A percentile compares a stretch with the other conserved stretches of the same genome.
These are phyloP conservation scores for Meriones unguiculatus DNA, from an alignment of 2,113 vertebrate genomes.

Conservation along the genomic window DNA sequence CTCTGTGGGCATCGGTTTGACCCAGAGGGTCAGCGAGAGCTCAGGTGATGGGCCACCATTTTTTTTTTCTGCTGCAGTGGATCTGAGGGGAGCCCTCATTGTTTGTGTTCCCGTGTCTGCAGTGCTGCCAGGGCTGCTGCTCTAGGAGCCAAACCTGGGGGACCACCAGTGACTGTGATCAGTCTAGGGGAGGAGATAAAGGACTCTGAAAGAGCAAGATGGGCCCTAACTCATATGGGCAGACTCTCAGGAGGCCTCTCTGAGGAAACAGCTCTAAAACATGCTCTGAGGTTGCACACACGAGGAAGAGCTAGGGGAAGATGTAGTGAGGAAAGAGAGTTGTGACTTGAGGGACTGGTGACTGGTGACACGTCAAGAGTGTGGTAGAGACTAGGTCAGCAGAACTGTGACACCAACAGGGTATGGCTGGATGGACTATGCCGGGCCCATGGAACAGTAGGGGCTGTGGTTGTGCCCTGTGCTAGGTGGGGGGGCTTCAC, in stretches of 20 bases:
- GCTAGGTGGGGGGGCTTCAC: background rate
- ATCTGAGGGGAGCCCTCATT: background rate
- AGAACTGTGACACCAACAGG: background rate
- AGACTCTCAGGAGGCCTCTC: background rate
- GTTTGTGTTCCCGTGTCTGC: background rate
- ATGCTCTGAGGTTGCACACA: background rate
- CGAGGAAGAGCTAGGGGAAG: background rate
- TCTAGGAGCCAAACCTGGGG: background rate
- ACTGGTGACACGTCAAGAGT: fast-evolving
- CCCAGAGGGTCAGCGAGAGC: background rate
- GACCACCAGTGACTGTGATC: background rate
- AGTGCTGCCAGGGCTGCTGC: background rate
- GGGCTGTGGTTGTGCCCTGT: no score
- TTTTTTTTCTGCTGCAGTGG: background rate
- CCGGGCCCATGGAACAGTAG: background rate
- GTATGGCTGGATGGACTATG: background rate
- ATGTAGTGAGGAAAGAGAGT: background rate
- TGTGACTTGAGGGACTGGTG: background rate
- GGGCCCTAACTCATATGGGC: background rate
- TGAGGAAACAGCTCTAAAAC: background rate
- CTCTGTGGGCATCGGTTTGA: background rate
- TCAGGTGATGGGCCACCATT: fast-evolving
- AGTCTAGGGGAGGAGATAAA: background rate
- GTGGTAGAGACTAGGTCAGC: background rate
- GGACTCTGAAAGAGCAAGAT: background rate